Conservation (phyloP, 2,888 invertebrate species). For the Limnephilus marmoratus region DNA sequence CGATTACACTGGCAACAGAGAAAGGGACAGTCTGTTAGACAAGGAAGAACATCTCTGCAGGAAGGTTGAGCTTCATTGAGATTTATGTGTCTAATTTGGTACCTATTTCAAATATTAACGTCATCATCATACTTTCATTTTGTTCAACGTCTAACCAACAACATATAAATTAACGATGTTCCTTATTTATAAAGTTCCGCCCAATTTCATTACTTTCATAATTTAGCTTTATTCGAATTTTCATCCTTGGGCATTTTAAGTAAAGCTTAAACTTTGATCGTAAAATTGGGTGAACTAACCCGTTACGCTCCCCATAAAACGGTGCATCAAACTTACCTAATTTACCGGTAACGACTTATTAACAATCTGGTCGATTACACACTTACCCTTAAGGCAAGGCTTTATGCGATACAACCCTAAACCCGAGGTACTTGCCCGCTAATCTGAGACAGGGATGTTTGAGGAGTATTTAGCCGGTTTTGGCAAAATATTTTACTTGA, state of each 20-base stretch:
- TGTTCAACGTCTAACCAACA: neutral
- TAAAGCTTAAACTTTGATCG: conserved; percentile 29
- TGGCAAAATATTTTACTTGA: neutral
- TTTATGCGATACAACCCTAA: neutral
- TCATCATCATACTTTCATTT: neutral
- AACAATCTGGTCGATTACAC: conserved; percentile 40
- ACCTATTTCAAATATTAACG: neutral
- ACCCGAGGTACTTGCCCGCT: neutral
- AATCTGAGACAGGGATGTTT: neutral
- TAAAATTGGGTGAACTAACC: conserved; percentile 38
- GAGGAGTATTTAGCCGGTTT: neutral
- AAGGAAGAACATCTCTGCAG: neutral
- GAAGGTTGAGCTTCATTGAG: neutral
- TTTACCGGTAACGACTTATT: conserved; percentile 46
- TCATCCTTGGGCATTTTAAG: conserved; percentile 18
- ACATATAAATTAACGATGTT: neutral
- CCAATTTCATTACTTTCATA: conserved; percentile 19
- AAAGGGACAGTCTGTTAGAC: too few species aligned
- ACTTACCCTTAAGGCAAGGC: conserved; percentile 5
- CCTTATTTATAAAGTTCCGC: conserved; percentile 1
- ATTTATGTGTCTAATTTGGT: neutral
- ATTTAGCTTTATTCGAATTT: conserved; percentile 19
- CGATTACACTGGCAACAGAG: neutral
- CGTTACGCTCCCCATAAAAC: conserved; percentile 37
- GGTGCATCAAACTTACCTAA: conserved; percentile 42